Percentiles rank a stretch among this genome's conserved stretches.
Conservation (phyloP, 2,888 invertebrate genomes). For the Malthinus flaveolus region DNA sequence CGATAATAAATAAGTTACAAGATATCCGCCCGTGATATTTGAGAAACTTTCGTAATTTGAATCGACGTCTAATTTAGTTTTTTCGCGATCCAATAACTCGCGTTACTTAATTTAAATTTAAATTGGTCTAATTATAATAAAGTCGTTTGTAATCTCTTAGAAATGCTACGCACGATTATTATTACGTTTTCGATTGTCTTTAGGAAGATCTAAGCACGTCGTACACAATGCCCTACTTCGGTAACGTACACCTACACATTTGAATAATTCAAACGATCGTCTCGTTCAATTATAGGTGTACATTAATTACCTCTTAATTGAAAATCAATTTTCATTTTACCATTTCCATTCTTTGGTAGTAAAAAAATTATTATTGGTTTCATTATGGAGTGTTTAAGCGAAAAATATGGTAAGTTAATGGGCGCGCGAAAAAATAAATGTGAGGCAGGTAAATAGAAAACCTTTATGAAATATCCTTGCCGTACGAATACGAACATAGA, state of each 20-base stretch:
- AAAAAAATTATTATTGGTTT: neutral
- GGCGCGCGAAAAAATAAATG: neutral
- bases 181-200: constrained; percentile 5
- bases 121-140: constrained; percentile 2
- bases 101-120: neutral
- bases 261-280: constrained; percentile 3
- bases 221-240: neutral
- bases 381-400: neutral
- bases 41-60: too few species aligned
- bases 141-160: neutral
- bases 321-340: constrained; percentile 1
- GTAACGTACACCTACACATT: neutral
- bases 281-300: constrained; percentile 3
- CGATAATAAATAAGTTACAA: too few species aligned
- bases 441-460: neutral
- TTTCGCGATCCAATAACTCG: too few species aligned
- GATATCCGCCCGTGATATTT: too few species aligned
- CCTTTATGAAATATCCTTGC: neutral
- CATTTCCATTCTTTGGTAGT: neutral
- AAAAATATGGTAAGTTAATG: too few species aligned
- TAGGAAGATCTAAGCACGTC: constrained; percentile 1
- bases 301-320: constrained; percentile 4
- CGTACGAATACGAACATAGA: neutral
- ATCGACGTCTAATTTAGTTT: too few species aligned
- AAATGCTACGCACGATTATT: constrained; percentile 6